Evolutionary conservation across 1,140 invertebrate genomes (phyloP).

Genomic region (Hormaphis cornu): DNA sequence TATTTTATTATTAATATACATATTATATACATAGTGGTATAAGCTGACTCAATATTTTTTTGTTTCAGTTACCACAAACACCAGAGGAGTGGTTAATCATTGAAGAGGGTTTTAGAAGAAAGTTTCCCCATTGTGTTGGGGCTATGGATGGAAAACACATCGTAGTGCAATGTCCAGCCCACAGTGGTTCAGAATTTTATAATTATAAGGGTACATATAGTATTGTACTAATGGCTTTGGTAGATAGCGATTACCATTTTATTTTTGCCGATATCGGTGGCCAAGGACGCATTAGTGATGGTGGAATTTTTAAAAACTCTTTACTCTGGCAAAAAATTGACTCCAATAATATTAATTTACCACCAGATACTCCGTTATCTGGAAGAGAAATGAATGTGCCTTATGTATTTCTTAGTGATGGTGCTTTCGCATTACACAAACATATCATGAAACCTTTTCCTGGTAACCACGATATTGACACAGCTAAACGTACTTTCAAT

Average conservation of each 20-base stretch:
- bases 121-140: constrained; percentile 40
- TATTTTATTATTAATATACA: too few species aligned
- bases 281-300: constrained; percentile 40
- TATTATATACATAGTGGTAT: too few species aligned
- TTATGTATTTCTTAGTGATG: constrained; percentile 43
- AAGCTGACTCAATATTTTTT: not conserved
- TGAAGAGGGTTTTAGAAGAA: constrained; percentile 37
- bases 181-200: constrained; percentile 35
- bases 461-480: constrained; percentile 43
- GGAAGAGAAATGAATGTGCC: constrained; percentile 1
- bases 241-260: constrained; percentile 36
- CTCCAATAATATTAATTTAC: not conserved
- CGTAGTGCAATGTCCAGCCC: constrained; percentile 39
- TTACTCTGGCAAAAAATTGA: constrained; percentile 36
- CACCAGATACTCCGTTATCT: not conserved
- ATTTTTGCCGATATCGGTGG: constrained; percentile 34
- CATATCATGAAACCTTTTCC: constrained; percentile 46
- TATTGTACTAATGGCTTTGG: constrained; percentile 35
- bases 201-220: constrained; percentile 35
- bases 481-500: constrained; percentile 42
- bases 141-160: constrained; percentile 44
- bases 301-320: constrained; percentile 41
- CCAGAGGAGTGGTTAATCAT: constrained; percentile 40
- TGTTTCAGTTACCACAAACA: constrained; percentile 37
- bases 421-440: constrained; percentile 44